Evolutionary conservation across 2,888 invertebrate species (phyloP).

Genomic region (Netelia inedita): DNA sequence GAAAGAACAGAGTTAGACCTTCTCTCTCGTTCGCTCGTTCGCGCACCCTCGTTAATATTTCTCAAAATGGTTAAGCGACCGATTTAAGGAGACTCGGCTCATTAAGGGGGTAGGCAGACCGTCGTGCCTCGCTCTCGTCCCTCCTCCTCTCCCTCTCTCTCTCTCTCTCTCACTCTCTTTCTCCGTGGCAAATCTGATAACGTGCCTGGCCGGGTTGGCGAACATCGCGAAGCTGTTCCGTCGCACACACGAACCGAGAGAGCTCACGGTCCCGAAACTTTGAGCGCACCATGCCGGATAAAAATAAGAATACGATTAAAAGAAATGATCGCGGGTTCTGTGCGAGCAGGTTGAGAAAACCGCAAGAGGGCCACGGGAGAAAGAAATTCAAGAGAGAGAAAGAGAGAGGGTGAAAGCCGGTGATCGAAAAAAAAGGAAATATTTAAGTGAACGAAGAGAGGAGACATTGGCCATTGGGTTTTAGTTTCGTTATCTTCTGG

Average conservation of each 20-base stretch:
- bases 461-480: constrained; percentile 48
- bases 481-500: constrained; percentile 62
- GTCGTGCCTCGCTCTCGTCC: constrained; percentile 27
- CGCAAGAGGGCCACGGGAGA: constrained; percentile 29
- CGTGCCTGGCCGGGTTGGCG: constrained; percentile 33
- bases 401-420: constrained; percentile 11
- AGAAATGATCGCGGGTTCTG: constrained; percentile 30
- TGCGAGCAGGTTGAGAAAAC: constrained; percentile 53
- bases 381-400: constrained; percentile 24
- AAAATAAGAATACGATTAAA: constrained; percentile 34
- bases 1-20: constrained; percentile 1
- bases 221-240: constrained; percentile 34
- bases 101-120: constrained; percentile 67
- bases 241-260: constrained; percentile 26
- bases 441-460: background rate
- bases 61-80: constrained; percentile 70
- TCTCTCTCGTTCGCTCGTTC: constrained; percentile 21
- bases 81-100: constrained; percentile 71
- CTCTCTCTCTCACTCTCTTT: background rate
- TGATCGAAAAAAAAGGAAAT: constrained; percentile 1
- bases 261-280: constrained; percentile 50
- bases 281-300: constrained; percentile 37
- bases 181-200: constrained; percentile 60
- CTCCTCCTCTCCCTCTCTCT: background rate
- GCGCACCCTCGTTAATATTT: constrained; percentile 69